Conservation (phyloP, 2,113 vertebrate species). For the Thinocorus orbignyianus region DNA sequence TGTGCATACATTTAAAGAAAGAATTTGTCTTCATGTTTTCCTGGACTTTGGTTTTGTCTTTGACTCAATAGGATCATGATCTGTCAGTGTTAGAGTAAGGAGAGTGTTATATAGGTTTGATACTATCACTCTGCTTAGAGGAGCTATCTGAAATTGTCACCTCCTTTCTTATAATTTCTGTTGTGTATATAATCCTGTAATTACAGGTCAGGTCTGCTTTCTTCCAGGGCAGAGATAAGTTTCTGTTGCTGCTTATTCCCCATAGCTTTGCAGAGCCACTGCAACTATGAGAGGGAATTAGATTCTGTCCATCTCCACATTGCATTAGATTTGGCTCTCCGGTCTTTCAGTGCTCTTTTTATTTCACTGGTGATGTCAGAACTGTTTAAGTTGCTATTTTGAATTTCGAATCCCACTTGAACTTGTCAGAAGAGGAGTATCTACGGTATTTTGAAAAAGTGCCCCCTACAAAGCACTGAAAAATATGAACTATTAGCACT, state of each 20-base stretch:
- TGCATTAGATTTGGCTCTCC: background rate
- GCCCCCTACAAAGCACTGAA: background rate
- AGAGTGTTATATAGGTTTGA: background rate
- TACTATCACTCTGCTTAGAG: background rate
- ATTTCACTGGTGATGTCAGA: background rate
- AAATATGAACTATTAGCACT: background rate
- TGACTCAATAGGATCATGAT: background rate
- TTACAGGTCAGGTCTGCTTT: background rate
- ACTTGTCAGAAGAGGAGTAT: background rate
- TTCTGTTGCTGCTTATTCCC: background rate
- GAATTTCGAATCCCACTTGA: background rate
- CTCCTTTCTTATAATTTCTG: background rate
- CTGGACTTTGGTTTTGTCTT: background rate
- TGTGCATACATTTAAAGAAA: background rate
- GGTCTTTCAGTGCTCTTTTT: background rate
- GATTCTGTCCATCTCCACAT: background rate
- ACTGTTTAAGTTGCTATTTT: background rate
- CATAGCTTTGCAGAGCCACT: background rate
- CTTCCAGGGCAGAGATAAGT: background rate
- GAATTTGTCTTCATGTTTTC: background rate
- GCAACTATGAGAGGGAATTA: background rate
- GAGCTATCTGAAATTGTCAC: background rate
- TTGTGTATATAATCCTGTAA: background rate
- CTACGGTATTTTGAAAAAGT: background rate
- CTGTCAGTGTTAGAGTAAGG: background rate